Conservation (phyloP, 2,113 vertebrate genomes). For the human (Homo sapiens) region GRCh38 chr1:188168501-188169000, state of each 20-base stretch:
- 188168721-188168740: neutral
- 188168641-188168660: neutral
- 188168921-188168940: neutral
- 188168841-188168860: neutral
- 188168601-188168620: neutral
- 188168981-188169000: neutral
- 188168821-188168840: neutral
- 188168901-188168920: neutral
- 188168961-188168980: neutral
- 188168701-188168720: neutral
- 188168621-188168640: neutral
- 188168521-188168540: neutral
- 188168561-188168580: neutral
- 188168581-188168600: neutral
- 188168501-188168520: neutral
- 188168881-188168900: neutral
- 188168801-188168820: neutral
- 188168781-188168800: neutral
- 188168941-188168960: neutral
- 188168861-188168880: neutral
- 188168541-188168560: accelerated
- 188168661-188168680: neutral
- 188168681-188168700: neutral
- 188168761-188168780: neutral
- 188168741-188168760: neutral